These are phyloP conservation scores for Eospalax fontanierii DNA, from an alignment of 2,797 vertebrate species.

Conservation along the genomic window DNA sequence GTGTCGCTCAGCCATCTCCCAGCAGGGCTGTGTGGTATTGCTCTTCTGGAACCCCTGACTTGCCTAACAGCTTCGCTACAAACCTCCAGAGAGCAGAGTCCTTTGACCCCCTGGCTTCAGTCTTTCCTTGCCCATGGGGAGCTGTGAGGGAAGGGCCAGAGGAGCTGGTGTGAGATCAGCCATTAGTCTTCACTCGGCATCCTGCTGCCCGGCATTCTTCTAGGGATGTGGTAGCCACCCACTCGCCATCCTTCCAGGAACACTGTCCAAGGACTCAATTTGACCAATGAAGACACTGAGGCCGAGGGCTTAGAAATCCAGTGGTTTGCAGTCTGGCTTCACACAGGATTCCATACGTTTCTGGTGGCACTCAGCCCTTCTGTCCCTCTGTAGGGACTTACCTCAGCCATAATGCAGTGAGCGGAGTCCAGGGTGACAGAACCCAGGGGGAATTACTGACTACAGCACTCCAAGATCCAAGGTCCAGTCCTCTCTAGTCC, in stretches of 20 bases:
- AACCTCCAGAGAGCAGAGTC: background rate
- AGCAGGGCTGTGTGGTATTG: too few species aligned
- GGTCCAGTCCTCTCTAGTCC: background rate
- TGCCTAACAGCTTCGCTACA: background rate
- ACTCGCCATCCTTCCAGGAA: background rate
- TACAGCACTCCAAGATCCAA: background rate
- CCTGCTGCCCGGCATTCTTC: background rate
- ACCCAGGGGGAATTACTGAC: background rate
- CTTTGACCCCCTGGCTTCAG: background rate
- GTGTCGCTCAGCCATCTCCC: background rate
- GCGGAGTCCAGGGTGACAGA: background rate
- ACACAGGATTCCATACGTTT: background rate
- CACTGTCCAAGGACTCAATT: background rate
- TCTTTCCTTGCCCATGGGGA: background rate
- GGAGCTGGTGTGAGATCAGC: background rate
- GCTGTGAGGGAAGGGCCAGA: background rate
- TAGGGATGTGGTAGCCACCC: background rate
- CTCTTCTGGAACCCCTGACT: background rate
- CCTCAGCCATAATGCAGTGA: background rate
- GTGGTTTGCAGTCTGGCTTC: background rate
- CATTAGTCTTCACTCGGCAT: background rate
- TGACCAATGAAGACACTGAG: background rate
- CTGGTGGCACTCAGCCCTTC: background rate
- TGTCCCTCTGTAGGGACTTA: too few species aligned
- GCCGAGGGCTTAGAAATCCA: background rate